Percentiles rank a stretch among this genome's conserved stretches.
Conservation (phyloP, 2,797 vertebrate species). For the Sebastes oblongus region DNA sequence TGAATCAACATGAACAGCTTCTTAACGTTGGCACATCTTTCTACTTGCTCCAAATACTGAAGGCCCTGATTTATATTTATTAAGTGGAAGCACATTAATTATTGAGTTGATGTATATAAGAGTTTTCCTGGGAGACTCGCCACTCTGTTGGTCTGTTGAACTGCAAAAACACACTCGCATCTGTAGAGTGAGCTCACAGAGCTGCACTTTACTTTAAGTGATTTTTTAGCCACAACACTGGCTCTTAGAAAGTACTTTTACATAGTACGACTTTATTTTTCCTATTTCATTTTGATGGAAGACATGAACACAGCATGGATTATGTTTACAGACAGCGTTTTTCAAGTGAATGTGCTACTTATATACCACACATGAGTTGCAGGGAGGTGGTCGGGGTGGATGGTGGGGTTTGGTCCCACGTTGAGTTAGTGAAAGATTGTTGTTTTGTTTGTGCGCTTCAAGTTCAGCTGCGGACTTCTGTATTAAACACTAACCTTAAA, state of each 20-base stretch:
- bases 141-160: background rate
- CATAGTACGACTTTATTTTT: rapidly evolving
- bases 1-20: background rate
- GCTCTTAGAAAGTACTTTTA: background rate
- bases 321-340: background rate
- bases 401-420: no score
- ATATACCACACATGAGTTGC: no score
- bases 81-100: background rate
- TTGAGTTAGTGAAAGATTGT: no score
- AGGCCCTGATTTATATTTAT: background rate
- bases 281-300: background rate
- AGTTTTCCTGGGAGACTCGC: background rate
- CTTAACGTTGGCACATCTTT: background rate
- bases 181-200: no score
- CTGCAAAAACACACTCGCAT: no score
- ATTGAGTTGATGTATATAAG: background rate
- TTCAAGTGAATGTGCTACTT: no score
- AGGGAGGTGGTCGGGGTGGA: no score
- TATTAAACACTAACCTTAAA: no score
- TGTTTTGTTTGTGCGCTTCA: background rate
- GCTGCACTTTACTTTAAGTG: background rate
- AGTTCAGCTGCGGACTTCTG: background rate
- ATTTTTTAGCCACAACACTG: background rate
- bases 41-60: background rate
- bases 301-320: background rate